Evolutionary conservation across 2,888 invertebrate genomes (phyloP).

Genomic region (Rhyacophila evoluta): DNA sequence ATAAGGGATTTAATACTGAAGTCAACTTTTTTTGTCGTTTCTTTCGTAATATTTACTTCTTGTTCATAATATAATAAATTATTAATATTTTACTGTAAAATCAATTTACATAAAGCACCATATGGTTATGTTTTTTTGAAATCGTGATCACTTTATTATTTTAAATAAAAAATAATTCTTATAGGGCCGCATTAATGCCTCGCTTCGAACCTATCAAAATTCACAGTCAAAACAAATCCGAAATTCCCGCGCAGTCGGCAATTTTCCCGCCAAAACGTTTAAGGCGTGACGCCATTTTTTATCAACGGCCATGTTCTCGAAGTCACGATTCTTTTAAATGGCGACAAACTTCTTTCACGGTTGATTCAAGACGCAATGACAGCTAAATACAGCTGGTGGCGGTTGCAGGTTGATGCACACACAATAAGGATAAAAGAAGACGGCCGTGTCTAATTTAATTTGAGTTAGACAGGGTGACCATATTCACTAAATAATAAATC

Average conservation of each 20-base stretch:
- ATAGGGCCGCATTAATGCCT: neutral
- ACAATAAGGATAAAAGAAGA: neutral
- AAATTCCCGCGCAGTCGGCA: slow-evolving; percentile 10
- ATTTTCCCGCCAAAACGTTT: slow-evolving; percentile 12
- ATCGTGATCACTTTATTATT: too few species aligned
- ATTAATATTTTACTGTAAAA: too few species aligned
- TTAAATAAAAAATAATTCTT: too few species aligned
- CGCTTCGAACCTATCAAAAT: neutral
- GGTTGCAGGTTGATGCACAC: neutral
- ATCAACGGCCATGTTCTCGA: neutral
- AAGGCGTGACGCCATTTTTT: slow-evolving; percentile 14
- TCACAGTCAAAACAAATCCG: neutral
- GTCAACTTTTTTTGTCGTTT: too few species aligned
- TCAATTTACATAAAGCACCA: too few species aligned
- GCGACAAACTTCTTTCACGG: slow-evolving; percentile 14
- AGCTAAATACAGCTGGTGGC: neutral
- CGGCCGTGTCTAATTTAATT: neutral
- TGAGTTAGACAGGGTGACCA: neutral
- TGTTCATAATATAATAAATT: too few species aligned
- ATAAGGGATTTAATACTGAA: too few species aligned
- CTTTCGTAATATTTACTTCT: too few species aligned
- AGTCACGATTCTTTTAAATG: neutral
- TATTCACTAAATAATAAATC: too few species aligned
- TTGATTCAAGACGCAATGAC: neutral
- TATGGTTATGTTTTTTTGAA: too few species aligned